Conservation (phyloP, 2,888 invertebrate genomes). For the Miltochrista miniata region DNA sequence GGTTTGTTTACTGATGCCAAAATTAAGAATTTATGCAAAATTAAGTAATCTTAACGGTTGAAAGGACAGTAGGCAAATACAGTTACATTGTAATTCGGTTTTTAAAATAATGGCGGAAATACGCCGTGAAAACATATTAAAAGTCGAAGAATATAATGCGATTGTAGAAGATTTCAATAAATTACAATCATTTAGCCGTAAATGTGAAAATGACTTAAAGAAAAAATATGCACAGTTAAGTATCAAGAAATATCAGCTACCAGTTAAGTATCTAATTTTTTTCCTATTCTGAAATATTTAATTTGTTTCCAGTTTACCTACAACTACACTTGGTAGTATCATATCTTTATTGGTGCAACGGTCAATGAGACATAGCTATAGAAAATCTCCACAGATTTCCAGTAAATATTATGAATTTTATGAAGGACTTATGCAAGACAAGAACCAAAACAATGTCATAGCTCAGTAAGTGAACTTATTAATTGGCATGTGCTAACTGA, state of each 20-base stretch:
- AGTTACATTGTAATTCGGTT: no score
- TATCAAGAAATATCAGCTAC: no score
- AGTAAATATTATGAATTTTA: slow-evolving; percentile 82
- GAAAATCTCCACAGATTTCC: slow-evolving; percentile 83
- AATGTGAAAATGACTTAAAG: slow-evolving; percentile 84
- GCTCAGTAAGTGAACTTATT: slow-evolving; percentile 80
- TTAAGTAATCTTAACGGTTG: no score
- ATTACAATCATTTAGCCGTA: slow-evolving; percentile 81
- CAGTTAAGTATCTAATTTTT: no score
- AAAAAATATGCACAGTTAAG: slow-evolving; percentile 83
- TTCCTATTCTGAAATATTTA: neutral
- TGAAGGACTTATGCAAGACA: slow-evolving; percentile 73
- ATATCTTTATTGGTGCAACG: slow-evolving; percentile 86
- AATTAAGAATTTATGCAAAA: no score
- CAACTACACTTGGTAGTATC: slow-evolving; percentile 87
- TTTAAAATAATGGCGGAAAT: no score
- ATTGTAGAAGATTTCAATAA: slow-evolving; percentile 83
- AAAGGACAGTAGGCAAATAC: no score
- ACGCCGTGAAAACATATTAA: slow-evolving; percentile 43
- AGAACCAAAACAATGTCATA: slow-evolving; percentile 84
- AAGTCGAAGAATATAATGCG: slow-evolving; percentile 72
- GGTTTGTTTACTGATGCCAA: no score
- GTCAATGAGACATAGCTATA: slow-evolving; percentile 85
- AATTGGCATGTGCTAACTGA: neutral
- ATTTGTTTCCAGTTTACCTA: slow-evolving; percentile 74